Percentiles rank a stretch among this genome's conserved stretches.
phyloP scores from a whole-genome alignment of 2,113 vertebrate genomes.

The Poicephalus gulielmi region DNA sequence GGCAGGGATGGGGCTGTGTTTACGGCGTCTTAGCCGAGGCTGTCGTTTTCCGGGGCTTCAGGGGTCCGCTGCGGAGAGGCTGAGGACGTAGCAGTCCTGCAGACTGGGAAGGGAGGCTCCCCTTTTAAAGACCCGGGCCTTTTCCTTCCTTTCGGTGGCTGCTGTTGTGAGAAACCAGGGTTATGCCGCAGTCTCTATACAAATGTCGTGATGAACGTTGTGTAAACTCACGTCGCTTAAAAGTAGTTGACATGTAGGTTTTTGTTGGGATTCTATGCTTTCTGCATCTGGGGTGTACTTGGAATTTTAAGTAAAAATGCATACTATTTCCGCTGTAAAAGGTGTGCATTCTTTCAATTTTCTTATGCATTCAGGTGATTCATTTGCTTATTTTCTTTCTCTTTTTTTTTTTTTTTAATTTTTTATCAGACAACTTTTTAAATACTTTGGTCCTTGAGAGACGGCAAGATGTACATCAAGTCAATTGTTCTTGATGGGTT shows the following conservation, averaged over 20 bases:
- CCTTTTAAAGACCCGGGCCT: rapidly evolving
- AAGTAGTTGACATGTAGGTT: background rate
- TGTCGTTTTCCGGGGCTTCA: background rate
- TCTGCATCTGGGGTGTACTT: background rate
- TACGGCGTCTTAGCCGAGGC: rapidly evolving
- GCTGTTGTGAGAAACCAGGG: rapidly evolving
- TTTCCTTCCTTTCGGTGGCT: background rate
- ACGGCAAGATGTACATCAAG: slow-evolving; percentile 87
- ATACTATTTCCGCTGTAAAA: background rate
- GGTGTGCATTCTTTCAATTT: rapidly evolving
- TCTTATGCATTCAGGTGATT: background rate
- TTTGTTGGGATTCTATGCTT: background rate
- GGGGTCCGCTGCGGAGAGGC: background rate
- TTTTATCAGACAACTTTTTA: background rate
- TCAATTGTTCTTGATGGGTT: slow-evolving; percentile 93
- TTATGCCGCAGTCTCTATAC: rapidly evolving
- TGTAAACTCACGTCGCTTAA: rapidly evolving
- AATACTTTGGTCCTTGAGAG: background rate
- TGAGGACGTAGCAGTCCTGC: background rate
- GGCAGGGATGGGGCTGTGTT: background rate
- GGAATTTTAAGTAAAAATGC: background rate
- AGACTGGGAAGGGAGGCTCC: background rate
- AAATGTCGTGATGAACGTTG: rapidly evolving
- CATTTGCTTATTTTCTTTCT: rapidly evolving
- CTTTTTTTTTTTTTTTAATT: background rate